Base-by-base conservation (phyloP, 2,797 vertebrate species). In the Manis javanica region DNA sequence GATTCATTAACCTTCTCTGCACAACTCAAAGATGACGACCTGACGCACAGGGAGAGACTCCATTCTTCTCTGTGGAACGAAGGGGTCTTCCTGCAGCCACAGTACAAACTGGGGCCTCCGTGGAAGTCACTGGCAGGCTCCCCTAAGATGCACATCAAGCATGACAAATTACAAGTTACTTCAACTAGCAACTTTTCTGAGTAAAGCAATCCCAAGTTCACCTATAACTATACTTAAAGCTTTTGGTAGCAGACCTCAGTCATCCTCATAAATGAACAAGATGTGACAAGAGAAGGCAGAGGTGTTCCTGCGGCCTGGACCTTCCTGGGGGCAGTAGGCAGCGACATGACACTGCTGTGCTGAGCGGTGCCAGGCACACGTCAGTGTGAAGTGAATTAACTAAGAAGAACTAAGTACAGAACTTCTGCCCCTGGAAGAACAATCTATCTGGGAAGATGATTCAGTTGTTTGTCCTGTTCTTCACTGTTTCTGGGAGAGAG, bases 1-100 rank as follows among this genome's bases (percentile, higher is more conserved):
- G 46, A 46, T 46, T 46, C 46, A 46, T 46, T 46, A 46, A 74
- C 31, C 31, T 57, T 74, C 31, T 85, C 82, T 46, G 29, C 2
- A 87, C 7, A 87, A n/a, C 34, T 66, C 97, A 0, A 99, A 99
- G 99, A 99, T 13, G 53, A 98, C 37, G 98, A 99, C 95, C 98
- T 99, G 61, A 99, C 99, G 99, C 99, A 99, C 72, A 99, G 99
- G 74, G 99, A 99, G 99, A 98, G 99, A 87, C 99, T 63, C 99
- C 99, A 24, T 99, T 98, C 61, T 98, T 99, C 23, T 99, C 24
- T 99, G 99, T 39, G 99, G 99, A 75, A 99, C 99, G 99, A 99
- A 96, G 99, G 99, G 49, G 99, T 53, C 99, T 99, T 94, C 98
- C 99, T 53, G 99, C 98, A 31, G 59, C 97, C 2, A 99, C 99